Base-by-base conservation (phyloP, 1,140 invertebrate genomes). In the Cardiocondyla obscurior region DNA sequence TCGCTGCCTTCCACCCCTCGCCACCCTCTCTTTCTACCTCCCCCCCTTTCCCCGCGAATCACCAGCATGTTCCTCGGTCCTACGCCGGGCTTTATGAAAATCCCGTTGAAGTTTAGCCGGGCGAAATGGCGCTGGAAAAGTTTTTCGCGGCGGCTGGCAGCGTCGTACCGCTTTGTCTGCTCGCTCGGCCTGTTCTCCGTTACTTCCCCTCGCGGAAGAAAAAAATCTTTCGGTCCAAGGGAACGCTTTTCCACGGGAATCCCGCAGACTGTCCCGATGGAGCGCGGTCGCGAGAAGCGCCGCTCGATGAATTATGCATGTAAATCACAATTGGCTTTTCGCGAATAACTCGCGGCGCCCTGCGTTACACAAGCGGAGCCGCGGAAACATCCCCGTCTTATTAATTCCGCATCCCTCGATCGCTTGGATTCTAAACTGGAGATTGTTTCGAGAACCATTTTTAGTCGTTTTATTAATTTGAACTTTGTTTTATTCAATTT, bases 81-180 rank as follows among this genome's bases (percentile, higher is more conserved):
- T 49, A 67, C 55, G 82, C 25, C 55, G n/a, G 46, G 82, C 51
- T 84, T 84, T 69, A 84, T 84, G 83, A 84, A 70, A 84, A 84
- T 84, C 77, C 77, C 51, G 83, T 72, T 73, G 57, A 84, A 84
- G 73, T 84, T 84, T 60, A 82, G 77, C 62, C 77, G 65, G 36
- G 19, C 58, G 44, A 84, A 74, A 74, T 73, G 55, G 67, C 81
- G 81, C 12, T 58, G 70, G 44, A 28, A 79, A 69, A 79, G 62
- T 79, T 79, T 16, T n/a, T 12, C 33, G 46, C 60, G 22, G 33
- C 74, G 74, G 74, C 74, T 77, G 74, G 74, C 74, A 77, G 16
- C 46, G 36, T 67, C 33, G 60, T 67, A 67, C 60, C 60, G 62
- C 74, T 77, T 77, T 77, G 46, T 65, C 60, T 77, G 67, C 22